Evolutionary conservation across 2,888 invertebrate genomes (phyloP).

Genomic region (Catocala nupta): DNA sequence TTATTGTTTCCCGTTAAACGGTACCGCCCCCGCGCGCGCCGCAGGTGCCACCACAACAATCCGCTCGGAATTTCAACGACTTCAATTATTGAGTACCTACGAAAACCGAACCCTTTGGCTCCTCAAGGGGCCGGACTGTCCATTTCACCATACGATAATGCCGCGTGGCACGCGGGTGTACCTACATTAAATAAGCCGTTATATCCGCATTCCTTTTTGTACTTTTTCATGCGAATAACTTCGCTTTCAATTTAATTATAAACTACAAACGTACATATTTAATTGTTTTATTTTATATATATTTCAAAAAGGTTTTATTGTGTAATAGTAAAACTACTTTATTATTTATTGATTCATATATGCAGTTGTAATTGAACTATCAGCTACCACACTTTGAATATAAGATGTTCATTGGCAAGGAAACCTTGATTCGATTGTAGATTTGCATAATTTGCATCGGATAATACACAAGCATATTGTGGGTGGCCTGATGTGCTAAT

Average conservation of each 20-base stretch:
- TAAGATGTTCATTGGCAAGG: slow-evolving; percentile 66
- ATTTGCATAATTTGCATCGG: slow-evolving; percentile 75
- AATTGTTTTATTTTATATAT: slow-evolving; percentile 8
- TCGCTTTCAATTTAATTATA: slow-evolving; percentile 63
- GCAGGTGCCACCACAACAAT: slow-evolving; percentile 81
- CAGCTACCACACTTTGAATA: slow-evolving; percentile 53
- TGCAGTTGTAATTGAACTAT: slow-evolving; percentile 23
- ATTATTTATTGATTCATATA: slow-evolving; percentile 12
- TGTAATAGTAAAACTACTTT: neutral
- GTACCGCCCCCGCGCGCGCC: slow-evolving; percentile 52
- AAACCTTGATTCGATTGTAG: slow-evolving; percentile 77
- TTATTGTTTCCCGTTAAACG: slow-evolving; percentile 82
- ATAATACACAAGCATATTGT: slow-evolving; percentile 22
- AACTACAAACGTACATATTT: slow-evolving; percentile 29
- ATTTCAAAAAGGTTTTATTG: slow-evolving; percentile 2
- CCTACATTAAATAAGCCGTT: slow-evolving; percentile 76
- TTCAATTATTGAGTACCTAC: slow-evolving; percentile 86
- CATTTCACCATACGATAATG: slow-evolving; percentile 80
- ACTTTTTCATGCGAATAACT: slow-evolving; percentile 54
- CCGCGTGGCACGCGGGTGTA: slow-evolving; percentile 70
- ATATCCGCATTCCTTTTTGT: slow-evolving; percentile 59
- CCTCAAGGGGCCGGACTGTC: slow-evolving; percentile 83
- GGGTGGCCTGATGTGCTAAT: slow-evolving; percentile 4
- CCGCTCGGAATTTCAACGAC: slow-evolving; percentile 84
- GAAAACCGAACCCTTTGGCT: slow-evolving; percentile 81